These are phyloP conservation scores for Pogonomyrmex barbatus DNA, from an alignment of 1,140 invertebrate species.

Conservation along the genomic window DNA sequence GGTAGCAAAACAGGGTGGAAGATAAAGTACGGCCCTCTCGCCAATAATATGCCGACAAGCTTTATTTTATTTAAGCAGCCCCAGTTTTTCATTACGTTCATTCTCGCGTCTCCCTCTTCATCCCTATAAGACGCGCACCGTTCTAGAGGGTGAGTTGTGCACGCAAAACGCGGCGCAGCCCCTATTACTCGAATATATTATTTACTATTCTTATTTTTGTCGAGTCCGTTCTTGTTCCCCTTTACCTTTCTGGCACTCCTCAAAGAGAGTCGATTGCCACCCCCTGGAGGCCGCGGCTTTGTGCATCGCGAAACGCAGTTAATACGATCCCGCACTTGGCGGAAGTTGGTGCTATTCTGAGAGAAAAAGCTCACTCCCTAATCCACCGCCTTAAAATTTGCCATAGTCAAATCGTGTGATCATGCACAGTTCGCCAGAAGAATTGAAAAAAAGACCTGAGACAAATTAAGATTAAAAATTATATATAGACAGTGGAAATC, in stretches of 20 bases:
- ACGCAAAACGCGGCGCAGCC: slow-evolving; percentile 66
- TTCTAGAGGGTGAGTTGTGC: slow-evolving; percentile 32
- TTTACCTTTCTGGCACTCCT: slow-evolving; percentile 61
- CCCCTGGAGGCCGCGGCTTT: slow-evolving; percentile 63
- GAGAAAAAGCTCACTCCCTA: slow-evolving; percentile 8
- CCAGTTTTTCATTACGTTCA: slow-evolving; percentile 85
- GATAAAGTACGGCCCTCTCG: slow-evolving; percentile 72
- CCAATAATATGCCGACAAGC: slow-evolving; percentile 84
- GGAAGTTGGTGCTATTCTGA: neutral
- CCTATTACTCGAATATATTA: slow-evolving; percentile 83
- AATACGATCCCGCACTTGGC: slow-evolving; percentile 43
- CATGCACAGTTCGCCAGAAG: neutral
- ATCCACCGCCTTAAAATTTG: slow-evolving; percentile 5
- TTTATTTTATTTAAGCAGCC: slow-evolving; percentile 86
- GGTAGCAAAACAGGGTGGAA: slow-evolving; percentile 40
- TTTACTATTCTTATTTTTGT: slow-evolving; percentile 84
- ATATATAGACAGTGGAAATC: neutral
- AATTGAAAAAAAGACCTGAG: neutral
- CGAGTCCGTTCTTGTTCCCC: slow-evolving; percentile 57
- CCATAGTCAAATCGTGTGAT: slow-evolving; percentile 7
- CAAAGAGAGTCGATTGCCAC: slow-evolving; percentile 78
- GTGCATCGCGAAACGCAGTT: slow-evolving; percentile 74
- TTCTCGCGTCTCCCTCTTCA: slow-evolving; percentile 79
- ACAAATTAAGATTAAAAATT: slow-evolving; percentile 7
- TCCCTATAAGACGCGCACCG: slow-evolving; percentile 71